Percentiles rank a stretch among this genome's conserved stretches.
These are phyloP conservation scores for Andrena bucephala DNA, from an alignment of 2,888 invertebrate species.

Conservation along the genomic window DNA sequence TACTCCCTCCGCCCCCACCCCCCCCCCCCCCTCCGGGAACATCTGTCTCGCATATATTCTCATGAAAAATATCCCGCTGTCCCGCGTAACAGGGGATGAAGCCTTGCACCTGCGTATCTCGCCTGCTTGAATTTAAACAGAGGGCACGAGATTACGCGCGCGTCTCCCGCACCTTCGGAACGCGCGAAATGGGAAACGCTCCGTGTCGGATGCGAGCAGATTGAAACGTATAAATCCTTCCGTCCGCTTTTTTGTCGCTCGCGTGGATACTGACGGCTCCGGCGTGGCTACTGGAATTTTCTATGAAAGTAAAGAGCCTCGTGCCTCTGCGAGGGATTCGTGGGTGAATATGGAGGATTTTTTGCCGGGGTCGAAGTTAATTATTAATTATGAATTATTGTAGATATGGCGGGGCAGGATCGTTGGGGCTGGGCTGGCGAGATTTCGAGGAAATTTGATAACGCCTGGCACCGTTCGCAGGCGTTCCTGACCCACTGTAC, in stretches of 20 bases:
- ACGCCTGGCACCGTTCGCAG: not conserved
- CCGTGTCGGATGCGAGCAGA: conserved; percentile 1
- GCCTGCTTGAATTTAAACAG: conserved; percentile 48
- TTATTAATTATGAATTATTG: no score
- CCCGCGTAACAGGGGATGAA: conserved; percentile 25
- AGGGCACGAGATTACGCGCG: conserved; percentile 33
- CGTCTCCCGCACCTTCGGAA: not conserved
- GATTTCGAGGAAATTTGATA: not conserved
- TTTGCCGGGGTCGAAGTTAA: no score
- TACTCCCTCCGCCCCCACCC: not conserved
- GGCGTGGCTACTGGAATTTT: not conserved
- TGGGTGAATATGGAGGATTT: no score
- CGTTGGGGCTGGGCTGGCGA: not conserved
- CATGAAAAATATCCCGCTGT: conserved; percentile 50
- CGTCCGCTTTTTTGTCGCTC: not conserved
- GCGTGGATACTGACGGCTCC: not conserved
- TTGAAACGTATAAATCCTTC: conserved; percentile 28
- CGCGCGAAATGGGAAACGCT: conserved; percentile 14
- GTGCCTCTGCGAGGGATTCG: no score
- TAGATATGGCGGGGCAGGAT: not conserved
- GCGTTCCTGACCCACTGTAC: conserved; percentile 4
- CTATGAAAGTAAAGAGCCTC: not conserved
- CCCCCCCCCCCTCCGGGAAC: not conserved
- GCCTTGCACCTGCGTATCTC: conserved; percentile 30
- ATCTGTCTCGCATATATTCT: conserved; percentile 35